phyloP scores from a whole-genome alignment of 2,113 vertebrate species.

The Glaucomys volans region DNA sequence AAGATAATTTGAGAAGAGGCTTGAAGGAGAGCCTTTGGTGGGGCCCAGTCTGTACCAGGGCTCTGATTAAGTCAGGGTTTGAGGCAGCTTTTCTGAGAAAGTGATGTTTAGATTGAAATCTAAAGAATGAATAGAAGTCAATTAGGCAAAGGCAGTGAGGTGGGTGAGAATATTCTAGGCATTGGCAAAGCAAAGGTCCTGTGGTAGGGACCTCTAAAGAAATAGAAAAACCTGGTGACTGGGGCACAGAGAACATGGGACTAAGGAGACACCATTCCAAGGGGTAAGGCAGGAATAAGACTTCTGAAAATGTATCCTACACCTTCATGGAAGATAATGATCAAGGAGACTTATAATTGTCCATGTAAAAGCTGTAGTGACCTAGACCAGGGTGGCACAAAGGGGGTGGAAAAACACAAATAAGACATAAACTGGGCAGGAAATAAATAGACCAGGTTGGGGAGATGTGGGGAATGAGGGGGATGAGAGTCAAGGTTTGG shows the following conservation, averaged over 20 bases:
- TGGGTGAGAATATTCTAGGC: background rate
- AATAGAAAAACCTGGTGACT: background rate
- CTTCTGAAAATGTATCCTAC: background rate
- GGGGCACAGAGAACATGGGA: background rate
- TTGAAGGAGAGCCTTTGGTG: fast-evolving
- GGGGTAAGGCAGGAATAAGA: background rate
- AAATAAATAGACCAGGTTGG: background rate
- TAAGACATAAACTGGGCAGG: background rate
- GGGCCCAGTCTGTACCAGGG: background rate
- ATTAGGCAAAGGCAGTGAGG: background rate
- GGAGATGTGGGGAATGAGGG: too few relatives aligned
- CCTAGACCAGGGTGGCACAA: background rate
- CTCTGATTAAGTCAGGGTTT: too few relatives aligned
- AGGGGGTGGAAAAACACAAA: too few relatives aligned
- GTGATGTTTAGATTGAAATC: background rate
- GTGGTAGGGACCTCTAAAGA: background rate
- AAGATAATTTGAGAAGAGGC: background rate
- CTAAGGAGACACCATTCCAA: background rate
- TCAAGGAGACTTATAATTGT: background rate
- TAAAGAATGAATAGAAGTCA: background rate
- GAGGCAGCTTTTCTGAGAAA: background rate
- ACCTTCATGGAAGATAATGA: background rate
- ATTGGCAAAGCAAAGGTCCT: background rate
- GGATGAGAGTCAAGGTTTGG: background rate
- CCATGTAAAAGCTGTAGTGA: background rate